Conservation (phyloP, 2,797 vertebrate genomes). For the Crenichthys baileyi region DNA sequence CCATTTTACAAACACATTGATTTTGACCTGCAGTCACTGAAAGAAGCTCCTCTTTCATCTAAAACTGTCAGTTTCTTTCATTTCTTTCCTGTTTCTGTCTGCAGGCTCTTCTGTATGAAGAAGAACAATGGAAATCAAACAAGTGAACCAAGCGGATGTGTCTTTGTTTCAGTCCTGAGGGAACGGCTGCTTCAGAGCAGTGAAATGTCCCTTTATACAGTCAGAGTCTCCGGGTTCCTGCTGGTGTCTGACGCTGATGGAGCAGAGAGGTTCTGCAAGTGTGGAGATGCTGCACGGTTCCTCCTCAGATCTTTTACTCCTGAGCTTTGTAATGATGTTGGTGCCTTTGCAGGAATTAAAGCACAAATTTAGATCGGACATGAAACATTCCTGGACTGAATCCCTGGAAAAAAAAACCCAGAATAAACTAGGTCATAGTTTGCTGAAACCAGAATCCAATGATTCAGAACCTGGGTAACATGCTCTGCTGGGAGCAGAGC, state of each 20-base stretch:
- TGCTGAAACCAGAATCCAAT: background rate
- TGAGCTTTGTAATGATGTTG: background rate
- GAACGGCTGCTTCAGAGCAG: background rate
- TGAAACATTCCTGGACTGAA: background rate
- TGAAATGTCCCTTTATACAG: background rate
- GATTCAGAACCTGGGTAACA: background rate
- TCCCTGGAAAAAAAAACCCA: background rate
- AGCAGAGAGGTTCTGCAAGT: background rate
- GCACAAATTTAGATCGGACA: background rate
- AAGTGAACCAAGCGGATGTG: conserved; percentile 16
- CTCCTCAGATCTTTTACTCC: background rate
- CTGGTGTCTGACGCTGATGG: background rate
- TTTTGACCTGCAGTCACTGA: background rate
- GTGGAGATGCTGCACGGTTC: background rate
- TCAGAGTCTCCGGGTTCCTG: background rate
- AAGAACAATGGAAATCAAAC: conserved; percentile 19
- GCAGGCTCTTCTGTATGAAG: conserved; percentile 63
- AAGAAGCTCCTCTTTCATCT: background rate
- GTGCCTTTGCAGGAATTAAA: background rate
- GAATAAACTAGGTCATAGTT: background rate
- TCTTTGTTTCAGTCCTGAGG: background rate
- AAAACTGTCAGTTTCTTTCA: background rate
- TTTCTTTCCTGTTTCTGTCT: background rate
- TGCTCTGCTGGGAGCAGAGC: background rate
- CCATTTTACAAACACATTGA: no score